phyloP scores from a whole-genome alignment of 2,797 vertebrate genomes.

The Helostoma temminkii region DNA sequence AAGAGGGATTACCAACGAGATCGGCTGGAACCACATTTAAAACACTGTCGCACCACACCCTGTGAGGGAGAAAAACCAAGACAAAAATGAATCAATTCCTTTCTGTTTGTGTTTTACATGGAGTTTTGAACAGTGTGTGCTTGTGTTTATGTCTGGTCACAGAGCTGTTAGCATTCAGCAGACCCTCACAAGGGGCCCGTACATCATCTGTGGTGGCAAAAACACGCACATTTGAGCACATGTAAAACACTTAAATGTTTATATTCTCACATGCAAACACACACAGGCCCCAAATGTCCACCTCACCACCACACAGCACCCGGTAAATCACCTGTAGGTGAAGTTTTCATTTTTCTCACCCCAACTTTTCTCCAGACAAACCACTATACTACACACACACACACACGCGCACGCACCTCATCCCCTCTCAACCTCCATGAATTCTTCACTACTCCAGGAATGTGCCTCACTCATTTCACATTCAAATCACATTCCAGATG shows the following conservation, averaged over 20 bases:
- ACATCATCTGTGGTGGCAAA: conserved; percentile 14
- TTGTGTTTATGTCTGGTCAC: conserved; percentile 10
- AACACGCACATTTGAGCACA: conserved; percentile 6
- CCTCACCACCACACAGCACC: conserved; percentile 40
- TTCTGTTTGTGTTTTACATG: conserved; percentile 14
- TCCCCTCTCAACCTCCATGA: background rate
- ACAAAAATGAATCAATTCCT: conserved; percentile 10
- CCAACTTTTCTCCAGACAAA: conserved; percentile 18
- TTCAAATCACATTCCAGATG: conserved; percentile 9
- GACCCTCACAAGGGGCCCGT: conserved; percentile 24
- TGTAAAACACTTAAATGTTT: background rate
- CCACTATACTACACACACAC: background rate
- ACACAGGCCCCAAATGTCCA: conserved; percentile 31
- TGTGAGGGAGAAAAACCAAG: background rate
- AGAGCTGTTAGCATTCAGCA: conserved; percentile 14
- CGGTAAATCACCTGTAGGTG: conserved; percentile 59
- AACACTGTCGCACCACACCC: conserved; percentile 8
- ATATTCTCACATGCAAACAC: background rate
- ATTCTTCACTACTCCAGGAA: conserved; percentile 36
- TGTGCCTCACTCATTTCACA: too few relatives aligned
- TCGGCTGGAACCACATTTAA: conserved; percentile 18
- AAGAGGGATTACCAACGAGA: conserved; percentile 12
- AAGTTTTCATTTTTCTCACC: conserved; percentile 42
- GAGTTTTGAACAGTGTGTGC: background rate
- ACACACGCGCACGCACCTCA: conserved; percentile 5